Base-by-base conservation (phyloP, 2,113 vertebrate species). In the Mormoops blainvillei region DNA sequence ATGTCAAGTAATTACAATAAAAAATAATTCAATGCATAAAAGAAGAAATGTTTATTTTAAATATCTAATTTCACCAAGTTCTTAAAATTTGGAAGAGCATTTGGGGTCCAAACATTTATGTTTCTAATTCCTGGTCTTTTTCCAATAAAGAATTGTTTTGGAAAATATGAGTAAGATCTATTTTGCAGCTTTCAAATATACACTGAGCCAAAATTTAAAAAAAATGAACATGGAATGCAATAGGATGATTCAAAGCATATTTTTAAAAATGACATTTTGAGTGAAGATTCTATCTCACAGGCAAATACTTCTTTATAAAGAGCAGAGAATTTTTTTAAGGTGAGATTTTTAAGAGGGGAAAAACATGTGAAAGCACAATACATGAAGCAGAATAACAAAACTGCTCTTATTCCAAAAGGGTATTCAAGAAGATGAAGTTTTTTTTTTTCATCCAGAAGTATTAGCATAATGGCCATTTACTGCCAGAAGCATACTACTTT, bases 111-210 rank as follows among this genome's bases (percentile, higher is more conserved):
- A 36, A 78, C 52, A 93, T 92, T 91, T 94, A 89, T 63, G 68
- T 91, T 97, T 95, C 71, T 91, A 22, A 76, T 84, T 91, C 67
- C 43, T 95, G 88, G 28, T 74, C 38, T 92, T 93, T 89, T 93
- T 97, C 87, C 89, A 97, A 65, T 87, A 87, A 95, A 84, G 52
- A 93, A 93, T 91, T 95, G 89, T 94, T 98, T 94, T 97, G 97
- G 97, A 97, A 98, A 97, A 84, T 93, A 76, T 97, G 95, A 98
- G 91, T 96, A 97, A 97, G 71, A 88, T 94, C 68, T 95, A 28
- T 89, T 96, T 48, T 92, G 71, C 65, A 93, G 97, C 87, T 97
- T 96, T 95, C 80, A 89, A 94, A 95, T 92, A 89, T 26, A 16
- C 22, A 88, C 33, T 80, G 86, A 96, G 82, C 86, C 95, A 96